phyloP scores from a whole-genome alignment of 1,140 invertebrate genomes.

The Aethina tumida region DNA sequence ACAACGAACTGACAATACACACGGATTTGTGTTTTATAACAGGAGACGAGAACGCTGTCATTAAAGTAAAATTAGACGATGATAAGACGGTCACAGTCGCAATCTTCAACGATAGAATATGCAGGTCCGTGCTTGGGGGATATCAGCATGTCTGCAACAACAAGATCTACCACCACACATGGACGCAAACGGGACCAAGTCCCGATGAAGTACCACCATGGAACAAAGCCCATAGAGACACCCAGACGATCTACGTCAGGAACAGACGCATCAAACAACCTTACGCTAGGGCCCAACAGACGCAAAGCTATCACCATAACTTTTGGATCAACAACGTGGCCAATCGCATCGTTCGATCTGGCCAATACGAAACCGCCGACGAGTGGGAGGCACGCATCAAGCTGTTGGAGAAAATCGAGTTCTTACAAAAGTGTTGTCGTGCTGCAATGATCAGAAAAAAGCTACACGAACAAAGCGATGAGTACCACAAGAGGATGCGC shows the following conservation, averaged over 20 bases:
- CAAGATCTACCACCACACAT: slow-evolving; percentile 56
- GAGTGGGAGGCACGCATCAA: slow-evolving; percentile 40
- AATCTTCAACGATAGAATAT: too few species aligned
- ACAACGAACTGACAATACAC: too few species aligned
- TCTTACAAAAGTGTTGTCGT: too few species aligned
- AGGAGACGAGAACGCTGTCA: too few species aligned
- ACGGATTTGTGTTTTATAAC: too few species aligned
- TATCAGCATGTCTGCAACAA: too few species aligned
- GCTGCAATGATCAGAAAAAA: slow-evolving; percentile 30
- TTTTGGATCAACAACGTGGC: too few species aligned
- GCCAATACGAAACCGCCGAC: slow-evolving; percentile 45
- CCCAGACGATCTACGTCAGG: slow-evolving; percentile 45
- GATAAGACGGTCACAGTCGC: too few species aligned
- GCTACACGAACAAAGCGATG: slow-evolving; percentile 30
- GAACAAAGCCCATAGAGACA: slow-evolving; percentile 42
- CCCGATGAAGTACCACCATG: slow-evolving; percentile 38
- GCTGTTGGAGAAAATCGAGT: slow-evolving; percentile 42
- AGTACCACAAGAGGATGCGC: slow-evolving; percentile 41
- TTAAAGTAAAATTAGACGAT: too few species aligned
- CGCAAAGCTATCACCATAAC: slow-evolving; percentile 45
- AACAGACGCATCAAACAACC: slow-evolving; percentile 37
- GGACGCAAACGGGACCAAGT: slow-evolving; percentile 51
- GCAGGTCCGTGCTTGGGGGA: too few species aligned
- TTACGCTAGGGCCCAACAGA: slow-evolving; percentile 43
- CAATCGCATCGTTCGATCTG: slow-evolving; percentile 44